A percentile compares a stretch with the other conserved stretches of the same genome.
Evolutionary conservation across 2,888 invertebrate species (phyloP).

Genomic region (Rhagophthalmus giganteus): DNA sequence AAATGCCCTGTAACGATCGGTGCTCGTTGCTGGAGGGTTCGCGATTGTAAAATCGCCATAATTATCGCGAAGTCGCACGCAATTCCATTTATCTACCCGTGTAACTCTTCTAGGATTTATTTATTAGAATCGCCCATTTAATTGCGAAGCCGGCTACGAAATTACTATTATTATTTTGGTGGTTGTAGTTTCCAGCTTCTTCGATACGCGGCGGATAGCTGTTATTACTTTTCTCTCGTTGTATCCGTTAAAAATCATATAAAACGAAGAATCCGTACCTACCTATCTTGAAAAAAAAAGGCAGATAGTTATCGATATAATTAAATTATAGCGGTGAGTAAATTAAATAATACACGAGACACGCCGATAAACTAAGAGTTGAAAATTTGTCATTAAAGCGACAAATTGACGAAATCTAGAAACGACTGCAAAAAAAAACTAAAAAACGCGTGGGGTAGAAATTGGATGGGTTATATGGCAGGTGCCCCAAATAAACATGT

Average conservation of each 20-base stretch:
- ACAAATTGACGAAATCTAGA: slow-evolving; percentile 40
- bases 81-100: slow-evolving; percentile 39
- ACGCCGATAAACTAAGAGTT: slow-evolving; percentile 23
- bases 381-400: slow-evolving; percentile 41
- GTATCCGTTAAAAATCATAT: slow-evolving; percentile 7
- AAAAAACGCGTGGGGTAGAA: slow-evolving; percentile 40
- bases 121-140: slow-evolving; percentile 39
- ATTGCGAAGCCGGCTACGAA: slow-evolving; percentile 23
- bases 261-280: slow-evolving; percentile 1
- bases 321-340: slow-evolving; percentile 15
- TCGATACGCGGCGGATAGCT: slow-evolving; percentile 13
- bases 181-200: slow-evolving; percentile 27
- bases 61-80: slow-evolving; percentile 40
- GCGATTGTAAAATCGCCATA: slow-evolving; percentile 37
- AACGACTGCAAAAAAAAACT: slow-evolving; percentile 15
- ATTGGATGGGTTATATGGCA: slow-evolving; percentile 36
- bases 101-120: slow-evolving; percentile 40
- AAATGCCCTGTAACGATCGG: slow-evolving; percentile 30
- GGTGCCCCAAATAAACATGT: slow-evolving; percentile 34
- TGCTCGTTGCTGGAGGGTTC: slow-evolving; percentile 25
- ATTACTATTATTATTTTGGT: slow-evolving; percentile 35
- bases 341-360: slow-evolving; percentile 9
- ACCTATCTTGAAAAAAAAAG: not conserved
- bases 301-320: not conserved
- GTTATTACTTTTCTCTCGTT: not conserved